Conservation (phyloP, 2,888 invertebrate species). For the Campaea margaritaria region DNA sequence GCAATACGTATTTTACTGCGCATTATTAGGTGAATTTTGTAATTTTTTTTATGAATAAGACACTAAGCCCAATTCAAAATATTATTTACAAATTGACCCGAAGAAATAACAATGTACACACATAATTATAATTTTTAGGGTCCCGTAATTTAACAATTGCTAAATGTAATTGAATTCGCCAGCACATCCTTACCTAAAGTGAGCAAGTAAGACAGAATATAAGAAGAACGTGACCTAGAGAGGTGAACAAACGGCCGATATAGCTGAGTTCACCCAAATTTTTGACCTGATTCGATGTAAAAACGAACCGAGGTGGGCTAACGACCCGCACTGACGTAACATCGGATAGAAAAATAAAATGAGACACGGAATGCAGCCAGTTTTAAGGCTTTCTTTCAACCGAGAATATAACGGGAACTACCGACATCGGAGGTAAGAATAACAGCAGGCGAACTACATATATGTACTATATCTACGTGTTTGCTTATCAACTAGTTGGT, state of each 20-base stretch:
- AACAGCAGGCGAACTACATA: no score
- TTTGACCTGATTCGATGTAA: conserved; percentile 78
- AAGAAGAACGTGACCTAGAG: conserved; percentile 70
- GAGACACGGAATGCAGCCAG: conserved; percentile 66
- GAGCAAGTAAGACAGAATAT: conserved; percentile 33
- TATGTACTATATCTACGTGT: no score
- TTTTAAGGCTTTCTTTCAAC: conserved; percentile 53
- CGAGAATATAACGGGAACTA: conserved; percentile 51
- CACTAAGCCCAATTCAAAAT: background rate
- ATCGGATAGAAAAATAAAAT: conserved; percentile 71
- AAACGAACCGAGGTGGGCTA: conserved; percentile 65
- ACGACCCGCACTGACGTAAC: conserved; percentile 71
- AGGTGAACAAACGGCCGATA: conserved; percentile 79
- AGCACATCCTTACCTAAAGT: conserved; percentile 14
- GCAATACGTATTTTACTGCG: no score
- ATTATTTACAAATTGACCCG: no score
- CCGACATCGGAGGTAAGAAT: conserved; percentile 1
- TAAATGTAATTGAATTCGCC: conserved; percentile 13
- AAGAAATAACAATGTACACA: no score
- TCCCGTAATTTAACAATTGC: background rate
- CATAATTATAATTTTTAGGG: no score
- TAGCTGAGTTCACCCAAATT: conserved; percentile 75
- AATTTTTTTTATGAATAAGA: background rate
- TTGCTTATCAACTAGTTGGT: background rate
- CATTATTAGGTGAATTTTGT: background rate